Conservation (phyloP, 2,113 vertebrate genomes). For the Grantiella picta region DNA sequence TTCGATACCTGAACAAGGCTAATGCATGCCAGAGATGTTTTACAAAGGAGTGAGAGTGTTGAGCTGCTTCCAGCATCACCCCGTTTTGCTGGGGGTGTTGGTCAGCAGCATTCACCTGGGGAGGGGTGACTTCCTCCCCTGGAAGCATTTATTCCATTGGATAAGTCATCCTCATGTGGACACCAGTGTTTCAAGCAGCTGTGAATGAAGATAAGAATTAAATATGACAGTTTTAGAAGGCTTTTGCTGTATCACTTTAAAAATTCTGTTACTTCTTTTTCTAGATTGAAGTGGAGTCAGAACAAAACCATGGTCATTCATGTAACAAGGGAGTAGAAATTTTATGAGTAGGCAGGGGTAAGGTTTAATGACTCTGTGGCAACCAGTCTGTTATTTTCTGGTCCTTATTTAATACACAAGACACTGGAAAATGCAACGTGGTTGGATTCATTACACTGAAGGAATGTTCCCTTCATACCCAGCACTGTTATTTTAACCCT, state of each 20-base stretch:
- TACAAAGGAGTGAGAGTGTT: background rate
- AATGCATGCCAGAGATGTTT: background rate
- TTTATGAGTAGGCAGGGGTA: background rate
- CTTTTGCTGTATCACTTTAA: background rate
- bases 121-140: background rate
- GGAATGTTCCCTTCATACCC: background rate
- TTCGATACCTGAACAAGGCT: background rate
- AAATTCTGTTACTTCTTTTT: background rate
- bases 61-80: background rate
- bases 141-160: background rate
- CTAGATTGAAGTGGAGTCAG: background rate
- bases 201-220: background rate
- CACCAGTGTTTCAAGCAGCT: background rate
- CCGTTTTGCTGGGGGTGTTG: background rate
- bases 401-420: background rate
- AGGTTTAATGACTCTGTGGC: background rate
- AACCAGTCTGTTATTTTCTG: background rate
- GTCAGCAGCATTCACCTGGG: background rate
- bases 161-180: background rate
- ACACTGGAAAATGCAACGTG: background rate
- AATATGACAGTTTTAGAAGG: background rate
- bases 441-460: background rate
- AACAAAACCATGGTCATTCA: background rate
- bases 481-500: slow-evolving; percentile 20
- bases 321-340: background rate